Base-by-base conservation (phyloP, 2,113 vertebrate species). In the Hemiscyllium ocellatum region DNA sequence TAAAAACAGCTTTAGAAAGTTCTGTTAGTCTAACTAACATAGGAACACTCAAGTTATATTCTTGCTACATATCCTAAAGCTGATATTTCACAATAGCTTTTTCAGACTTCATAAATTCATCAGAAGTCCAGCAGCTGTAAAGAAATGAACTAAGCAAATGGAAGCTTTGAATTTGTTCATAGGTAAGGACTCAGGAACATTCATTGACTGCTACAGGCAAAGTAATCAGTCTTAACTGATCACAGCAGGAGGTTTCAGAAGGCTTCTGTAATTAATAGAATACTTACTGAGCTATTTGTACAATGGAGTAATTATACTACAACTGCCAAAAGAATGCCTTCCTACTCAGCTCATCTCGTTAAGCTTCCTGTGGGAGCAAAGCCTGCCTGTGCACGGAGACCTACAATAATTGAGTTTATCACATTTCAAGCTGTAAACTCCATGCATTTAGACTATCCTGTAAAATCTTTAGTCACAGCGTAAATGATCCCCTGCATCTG, bases 241-340 rank as follows among this genome's bases (percentile, higher is more conserved):
- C 94, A 95, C 95, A 94, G 95, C 91, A 56, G 95, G 96, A 96
- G 96, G 85, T 96, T 96, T 96, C 95, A 80, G 37, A 96, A 66
- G 95, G 96, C 69, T 96, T 90, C 80, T 95, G 95, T 96, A 96
- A 96, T 96, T 96, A 96, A 96, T 96, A 96, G 96, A 96, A 96
- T 96, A 96, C 96, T 96, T 96, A 76, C 96, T 96, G 95, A 96
- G 96, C 93, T 96, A 94, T 96, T 96, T 96, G 96, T 96, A 96
- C 96, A 95, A 85, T 95, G 95, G 96, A 95, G 96, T 96, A 95
- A 96, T 96, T 96, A 96, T 96, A 96, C 93, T 80, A 78, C 95
- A 87, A 96, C 96, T 96, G 95, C 50, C 47, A 83, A 22, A n/a
- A 70, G 87, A 76, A 85, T 86, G 76, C 76, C 86, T 96, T 90